Evolutionary conservation across 1,140 invertebrate species (phyloP).

Genomic region (Mycetomoellerius zeteki): DNA sequence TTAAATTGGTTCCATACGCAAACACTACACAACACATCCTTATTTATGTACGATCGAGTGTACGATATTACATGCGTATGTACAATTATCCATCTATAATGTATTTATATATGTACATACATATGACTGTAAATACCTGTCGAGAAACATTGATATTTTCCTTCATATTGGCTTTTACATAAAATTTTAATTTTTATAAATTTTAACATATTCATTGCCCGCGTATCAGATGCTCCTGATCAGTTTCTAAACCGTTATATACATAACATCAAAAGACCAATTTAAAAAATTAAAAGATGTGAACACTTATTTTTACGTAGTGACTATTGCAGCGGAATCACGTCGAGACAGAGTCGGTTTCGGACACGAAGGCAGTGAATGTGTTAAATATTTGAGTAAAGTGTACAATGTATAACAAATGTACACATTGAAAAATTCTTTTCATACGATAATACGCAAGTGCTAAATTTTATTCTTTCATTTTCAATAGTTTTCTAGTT

Average conservation of each 20-base stretch:
- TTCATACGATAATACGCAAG: background rate
- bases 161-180: conserved; percentile 5
- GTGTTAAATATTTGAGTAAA: conserved; percentile 39
- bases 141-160: conserved; percentile 1
- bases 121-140: background rate
- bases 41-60: no score
- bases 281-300: background rate
- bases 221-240: background rate
- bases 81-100: conserved; percentile 55
- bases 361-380: conserved; percentile 5
- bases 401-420: conserved; percentile 10
- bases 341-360: background rate
- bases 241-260: background rate
- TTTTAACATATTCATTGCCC: conserved; percentile 17
- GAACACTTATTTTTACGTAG: background rate
- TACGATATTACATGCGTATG: conserved; percentile 42
- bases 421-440: conserved; percentile 1
- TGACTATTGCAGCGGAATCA: conserved; percentile 4
- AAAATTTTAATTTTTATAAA: conserved; percentile 35
- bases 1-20: conserved; percentile 65
- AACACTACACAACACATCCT: conserved; percentile 49
- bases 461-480: background rate
- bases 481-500: conserved; percentile 3
- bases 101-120: conserved; percentile 53
- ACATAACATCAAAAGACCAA: background rate